Base-by-base conservation (phyloP, 2,797 vertebrate genomes). In the Sebastes iracundus region DNA sequence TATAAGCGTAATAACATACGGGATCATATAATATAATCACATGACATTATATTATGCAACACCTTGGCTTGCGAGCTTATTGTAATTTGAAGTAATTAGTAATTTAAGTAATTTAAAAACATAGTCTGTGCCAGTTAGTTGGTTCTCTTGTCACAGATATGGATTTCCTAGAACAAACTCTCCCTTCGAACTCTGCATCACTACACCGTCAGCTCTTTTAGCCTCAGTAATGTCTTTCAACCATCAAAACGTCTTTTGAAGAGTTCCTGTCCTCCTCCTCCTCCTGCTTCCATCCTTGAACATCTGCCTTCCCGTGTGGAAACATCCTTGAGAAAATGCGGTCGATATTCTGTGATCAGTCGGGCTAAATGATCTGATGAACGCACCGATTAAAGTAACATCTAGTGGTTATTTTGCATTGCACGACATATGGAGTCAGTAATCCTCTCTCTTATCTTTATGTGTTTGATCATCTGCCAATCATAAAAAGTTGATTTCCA, bases 301-400 rank as follows among this genome's bases (percentile, higher is more conserved):
- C 61, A 68, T 83, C 75, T 30, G 49, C 62, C 30, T 49, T 69
- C 23, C 55, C 49, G 30, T 49, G 3, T 35, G 65, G 74, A 78
- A 78, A 63, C 67, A 33, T 69, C 59, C 81, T 67, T 64, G 12
- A 73, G 35, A 65, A 77, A 68, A 67, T 58, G 4, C 16, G 62
- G 55, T 73, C 66, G 70, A 61, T 75, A 59, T 64, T 75, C 67
- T 87, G 67, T 77, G 77, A 92, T 89, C 81, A 74, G 38, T 32
- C 7, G 25, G 10, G n/a, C 58, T 82, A 86, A 88, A 76, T 71
- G 68, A 79, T 79, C 59, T 68, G 7, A 52, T 62, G 42, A 77
- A 70, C 38, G 33, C 4, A 5, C 27, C 23, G 20, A 79, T 87
- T 87, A 67, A 76, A 85, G 38, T 58, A 46, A 68, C 63, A 79